Evolutionary conservation across 2,888 invertebrate genomes (phyloP), one percentile per base, ranked within the genome.

Genomic region (Lasioglossum leucozonium): DNA sequence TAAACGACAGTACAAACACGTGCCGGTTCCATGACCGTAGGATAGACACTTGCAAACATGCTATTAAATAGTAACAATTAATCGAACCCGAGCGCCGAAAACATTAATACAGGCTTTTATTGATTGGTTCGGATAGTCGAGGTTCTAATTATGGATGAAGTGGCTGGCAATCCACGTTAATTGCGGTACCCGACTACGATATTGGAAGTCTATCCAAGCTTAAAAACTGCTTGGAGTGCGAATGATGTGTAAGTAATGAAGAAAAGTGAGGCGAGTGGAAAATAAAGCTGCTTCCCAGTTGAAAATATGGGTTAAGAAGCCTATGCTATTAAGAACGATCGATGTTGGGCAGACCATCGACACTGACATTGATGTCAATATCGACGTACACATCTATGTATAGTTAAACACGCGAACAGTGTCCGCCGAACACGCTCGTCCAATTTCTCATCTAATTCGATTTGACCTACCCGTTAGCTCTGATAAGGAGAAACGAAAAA

Each of bases 251-350:
- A 55, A 8, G 26, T 58, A 75, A 62, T 58, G 42, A 62, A 75
- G 30, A 26, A 44, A 22, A 30, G 75, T 13, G 62, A 62, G 42
- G 6, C 30, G 44, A 40, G 62, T 42, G 42, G 22, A 62, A 75
- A 62, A n/a, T 44, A 62, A 75, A 75, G 75, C 62, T 75, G 40
- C 42, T 22, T 22, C 5, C n/a, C 30, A 44, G 44, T 44, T 30
- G 62, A 30, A 42, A 30, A 62, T 75, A 65, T 75, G 47, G 79
- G 37, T 73, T 69, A 37, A 65, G 58, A 73, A 69, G 72, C 79
- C 72, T 10, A 22, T 13, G 44, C 78, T 58, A 72, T 72, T 78
- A 78, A 78, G 62, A 44, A 26, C 73, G 40, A 74, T 79, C 79
- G 42, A 73, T 79, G 58, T 79, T 65, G 18, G 37, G 18, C 51